Base-by-base conservation (phyloP, 1,140 invertebrate genomes). In the Ruditapes philippinarum region DNA sequence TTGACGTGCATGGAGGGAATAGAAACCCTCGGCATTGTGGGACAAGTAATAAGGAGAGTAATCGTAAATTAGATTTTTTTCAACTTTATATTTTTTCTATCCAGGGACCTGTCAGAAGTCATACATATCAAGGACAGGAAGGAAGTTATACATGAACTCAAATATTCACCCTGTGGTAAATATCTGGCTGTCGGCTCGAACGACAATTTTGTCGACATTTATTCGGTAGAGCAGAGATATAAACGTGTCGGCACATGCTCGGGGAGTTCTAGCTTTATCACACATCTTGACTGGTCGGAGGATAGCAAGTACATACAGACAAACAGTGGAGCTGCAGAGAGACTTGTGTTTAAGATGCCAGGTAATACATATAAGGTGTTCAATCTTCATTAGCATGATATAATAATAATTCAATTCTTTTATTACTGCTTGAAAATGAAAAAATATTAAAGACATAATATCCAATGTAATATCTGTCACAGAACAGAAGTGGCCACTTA, bases 181-280 rank as follows among this genome's bases (percentile, higher is more conserved):
- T 95, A 92, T 60, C 83, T 96, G 54, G 95, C 96, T 40, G 95
- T 96, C 3, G 96, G 93, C 3, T 96, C 95, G 40, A 96, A 96
- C 90, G 96, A 96, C 90, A 95, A 95, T 76, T 96, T 94, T 93
- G 95, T 96, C 9, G 96, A 96, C 78, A 93, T 96, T 17, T 96
- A 96, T 74, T 89, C 94, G 0, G 92, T 92, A 1, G 92, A 93
- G 12, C 94, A 95, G 83, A 82, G 93, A 36, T 96, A 95, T 92
- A 96, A 95, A 86, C 90, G 91, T 51, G 94, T 96, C 1, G 95
- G 95, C 1, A 91, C 89, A 0, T 96, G 95, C 88, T 90, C 92
- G 33, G 95, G 95, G 2, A 95, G 92, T 86, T 95, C 93, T 5
- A 95, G 95, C 90, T 95, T 95, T 87, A 95, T 96, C 82, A 96